Conservation (phyloP, 1,140 invertebrate species). For the Aporrectodea caliginosa region DNA sequence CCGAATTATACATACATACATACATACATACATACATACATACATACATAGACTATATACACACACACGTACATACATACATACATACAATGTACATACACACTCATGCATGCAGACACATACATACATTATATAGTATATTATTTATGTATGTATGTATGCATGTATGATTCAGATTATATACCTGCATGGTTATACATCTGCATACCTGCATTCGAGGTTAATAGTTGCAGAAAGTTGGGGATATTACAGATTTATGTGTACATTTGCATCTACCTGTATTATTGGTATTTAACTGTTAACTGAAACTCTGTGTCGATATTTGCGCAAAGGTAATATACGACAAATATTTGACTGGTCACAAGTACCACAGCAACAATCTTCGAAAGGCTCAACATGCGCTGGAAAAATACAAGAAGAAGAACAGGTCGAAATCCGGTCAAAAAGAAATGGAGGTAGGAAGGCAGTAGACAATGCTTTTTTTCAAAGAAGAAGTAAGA, state of each 20-base stretch:
- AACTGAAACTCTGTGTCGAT: neutral
- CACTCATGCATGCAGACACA: no score
- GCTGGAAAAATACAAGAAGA: slow-evolving; percentile 30
- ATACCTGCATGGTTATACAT: no score
- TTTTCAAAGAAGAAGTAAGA: neutral
- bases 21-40: no score
- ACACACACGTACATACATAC: no score
- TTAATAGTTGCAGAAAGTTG: no score
- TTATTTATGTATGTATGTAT: no score
- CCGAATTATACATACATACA: no score
- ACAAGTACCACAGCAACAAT: slow-evolving; percentile 17
- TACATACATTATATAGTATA: no score
- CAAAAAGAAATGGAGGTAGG: slow-evolving; percentile 22
- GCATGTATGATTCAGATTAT: no score
- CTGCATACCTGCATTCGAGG: no score
- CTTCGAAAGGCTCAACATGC: slow-evolving; percentile 16
- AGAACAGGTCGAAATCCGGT: slow-evolving; percentile 17
- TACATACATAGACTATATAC: no score
- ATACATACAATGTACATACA: no score
- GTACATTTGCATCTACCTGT: neutral
- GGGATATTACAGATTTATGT: neutral
- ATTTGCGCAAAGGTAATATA: neutral
- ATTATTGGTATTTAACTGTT: neutral
- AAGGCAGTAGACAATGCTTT: neutral
- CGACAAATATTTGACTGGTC: slow-evolving; percentile 27